Base-by-base conservation (phyloP, 1,140 invertebrate genomes). In the Drosophila subobscura region DNA sequence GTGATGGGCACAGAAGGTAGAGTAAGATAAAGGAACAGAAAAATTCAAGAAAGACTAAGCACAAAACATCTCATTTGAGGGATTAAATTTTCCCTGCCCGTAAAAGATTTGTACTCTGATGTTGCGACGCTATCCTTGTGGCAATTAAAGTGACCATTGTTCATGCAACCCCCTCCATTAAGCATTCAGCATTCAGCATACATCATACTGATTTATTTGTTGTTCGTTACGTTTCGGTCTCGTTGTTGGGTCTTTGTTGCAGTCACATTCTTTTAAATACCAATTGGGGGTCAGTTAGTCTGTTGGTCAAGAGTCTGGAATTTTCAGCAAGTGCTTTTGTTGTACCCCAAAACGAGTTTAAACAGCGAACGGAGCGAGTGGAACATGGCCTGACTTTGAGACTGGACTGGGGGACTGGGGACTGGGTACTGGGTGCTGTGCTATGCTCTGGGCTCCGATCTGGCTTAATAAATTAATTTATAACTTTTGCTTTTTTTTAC, bases 381-480 rank as follows among this genome's bases (percentile, higher is more conserved):
- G 51, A 58, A 70, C 54, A 52, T 44, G 33, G 33, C 33, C 33
- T 12, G 33, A 37, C 33, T 37, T 37, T 37, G 33, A 37, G 33
- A 10, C 33, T 33, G 27, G 27, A 29, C 27, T 8, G 27, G 16
- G 16, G 16, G 16, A 20, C 16, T 20, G 16, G 16, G 16, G 16
- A 2, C 27, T 33, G 16, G 16, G 8, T 10, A 8, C 29, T 33
- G 3, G 45, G 29, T 14, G 23, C 44, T 45, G 58, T 51, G 25
- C 23, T 20, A 20, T 33, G 59, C 52, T 10, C 50, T 51, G 37
- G 40, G 29, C 64, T 58, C 75, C 58, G 57, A 68, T 78, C 76
- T 65, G 75, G 79, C 77, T 80, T 77, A 77, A 61, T 83, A 74
- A 68, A 70, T 64, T 80, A 77, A 83, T 83, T 73, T 81, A 73